Percentiles rank a stretch among this genome's conserved stretches.
Evolutionary conservation across 2,888 invertebrate genomes (phyloP).

Genomic region (Tetheella fluctuosa): DNA sequence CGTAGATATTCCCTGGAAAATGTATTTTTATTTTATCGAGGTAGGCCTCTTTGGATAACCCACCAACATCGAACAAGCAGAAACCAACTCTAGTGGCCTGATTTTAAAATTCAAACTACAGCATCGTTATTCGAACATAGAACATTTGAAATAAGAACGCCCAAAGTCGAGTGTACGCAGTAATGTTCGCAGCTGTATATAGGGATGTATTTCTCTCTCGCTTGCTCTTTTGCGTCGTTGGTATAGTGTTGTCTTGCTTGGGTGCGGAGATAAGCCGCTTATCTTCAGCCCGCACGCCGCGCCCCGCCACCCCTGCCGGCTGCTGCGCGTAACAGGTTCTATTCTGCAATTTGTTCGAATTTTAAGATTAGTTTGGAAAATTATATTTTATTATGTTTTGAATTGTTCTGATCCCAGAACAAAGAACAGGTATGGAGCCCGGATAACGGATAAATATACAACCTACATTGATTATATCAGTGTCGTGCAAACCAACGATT

Average conservation of each 20-base stretch:
- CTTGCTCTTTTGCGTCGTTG: slow-evolving; percentile 29
- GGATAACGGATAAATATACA: too few relatives aligned
- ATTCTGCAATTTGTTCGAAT: slow-evolving; percentile 62
- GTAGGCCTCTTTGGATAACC: slow-evolving; percentile 51
- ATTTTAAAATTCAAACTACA: slow-evolving; percentile 34
- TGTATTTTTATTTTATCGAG: slow-evolving; percentile 79
- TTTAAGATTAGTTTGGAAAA: neutral
- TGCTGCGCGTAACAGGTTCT: slow-evolving; percentile 69
- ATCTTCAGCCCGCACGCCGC: slow-evolving; percentile 81
- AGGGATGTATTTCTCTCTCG: slow-evolving; percentile 62
- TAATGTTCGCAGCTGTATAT: slow-evolving; percentile 76
- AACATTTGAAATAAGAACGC: slow-evolving; percentile 48
- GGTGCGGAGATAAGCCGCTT: slow-evolving; percentile 82
- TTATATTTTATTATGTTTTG: neutral
- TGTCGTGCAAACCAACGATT: too few relatives aligned
- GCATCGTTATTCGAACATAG: slow-evolving; percentile 28
- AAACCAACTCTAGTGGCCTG: slow-evolving; percentile 26
- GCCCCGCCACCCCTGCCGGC: slow-evolving; percentile 62
- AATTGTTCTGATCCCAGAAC: too few relatives aligned
- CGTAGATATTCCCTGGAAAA: slow-evolving; percentile 81
- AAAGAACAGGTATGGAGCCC: too few relatives aligned
- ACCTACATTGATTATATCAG: too few relatives aligned
- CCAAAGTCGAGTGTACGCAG: slow-evolving; percentile 64
- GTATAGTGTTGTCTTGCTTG: slow-evolving; percentile 55
- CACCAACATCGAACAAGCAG: slow-evolving; percentile 28